Evolutionary conservation across 2,113 vertebrate species (phyloP), one percentile per base, ranked within the genome.

Genomic region (Salminus brasiliensis): DNA sequence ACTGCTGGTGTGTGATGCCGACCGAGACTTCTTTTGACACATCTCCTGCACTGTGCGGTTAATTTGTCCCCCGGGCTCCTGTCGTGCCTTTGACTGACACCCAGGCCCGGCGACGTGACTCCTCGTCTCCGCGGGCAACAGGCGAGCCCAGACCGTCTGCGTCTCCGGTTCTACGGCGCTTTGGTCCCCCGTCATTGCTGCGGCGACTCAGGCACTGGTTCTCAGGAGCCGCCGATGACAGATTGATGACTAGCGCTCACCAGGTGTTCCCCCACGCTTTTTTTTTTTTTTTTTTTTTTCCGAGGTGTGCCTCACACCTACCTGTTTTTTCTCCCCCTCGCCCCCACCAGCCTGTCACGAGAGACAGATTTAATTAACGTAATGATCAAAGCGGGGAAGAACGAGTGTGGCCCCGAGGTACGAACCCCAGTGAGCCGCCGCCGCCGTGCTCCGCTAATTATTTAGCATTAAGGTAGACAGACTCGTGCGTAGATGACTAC

Each of bases 401-500:
- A 90, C 87, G 83, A 88, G 88, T 87, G 90, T 86, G 87, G 90
- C 92, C 92, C 93, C 52, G 86, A 91, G 92, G 92, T 91, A 89
- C 88, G 87, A 82, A 87, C 89, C 90, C 90, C 85, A 88, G 86
- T 84, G 89, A 87, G 92, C 85, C 70, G 47, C 39, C 69, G 65
- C 59, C 82, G 81, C 85, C 85, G 65, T 15, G 43, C 43, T 11
- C 43, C 43, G 91, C 91, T 93, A 93, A 94, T 93, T 94, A 94
- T 93, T 93, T 92, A 92, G 91, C 89, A 94, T 93, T 94, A 94
- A 93, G 92, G 91, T 94, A 93, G 93, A 93, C 86, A 83, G 87
- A 86, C 88, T 90, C 89, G 87, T 82, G 88, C 88, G 72, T 88
- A 90, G 90, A 91, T 91, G 92, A 93, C 91, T 91, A 91, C 93